Base-by-base conservation (phyloP, 2,113 vertebrate genomes). In the Cyanoderma ruficeps region DNA sequence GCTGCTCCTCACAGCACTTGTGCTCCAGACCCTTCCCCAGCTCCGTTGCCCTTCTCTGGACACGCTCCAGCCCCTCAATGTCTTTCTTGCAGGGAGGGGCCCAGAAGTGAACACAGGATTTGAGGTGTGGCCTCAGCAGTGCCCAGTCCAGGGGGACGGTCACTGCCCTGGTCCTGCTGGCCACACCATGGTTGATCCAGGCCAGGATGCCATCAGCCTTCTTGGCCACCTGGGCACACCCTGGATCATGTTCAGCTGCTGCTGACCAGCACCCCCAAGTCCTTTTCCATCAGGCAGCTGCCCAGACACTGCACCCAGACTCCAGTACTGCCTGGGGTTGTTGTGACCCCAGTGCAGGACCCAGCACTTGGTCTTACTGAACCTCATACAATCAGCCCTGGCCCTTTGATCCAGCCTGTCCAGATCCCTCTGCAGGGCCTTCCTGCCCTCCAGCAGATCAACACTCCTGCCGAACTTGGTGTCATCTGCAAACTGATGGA, bases 241-340 rank as follows among this genome's bases (percentile, higher is more conserved):
- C 60, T 82, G 60, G 39, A 1, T 75, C 39, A 21, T 25, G 20
- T 41, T n/a, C 61, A 53, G n/a, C 53, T 30, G 24, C 39, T 25
- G 2, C 1, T 13, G 3, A 5, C 4, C 53, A 82, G 28, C 33
- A 47, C 11, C 2, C 20, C 39, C 53, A 35, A 70, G 11, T 30
- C 39, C 25, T 53, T 82, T 82, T n/a, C 28, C 3, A 1, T 7
- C 2, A 2, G 15, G 46, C 53, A 53, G 19, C 24, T 53, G 60
- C 0, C 9, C 47, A 61, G 41, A 0, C 55, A 23, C 17, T 69
- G 31, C 9, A 7, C 7, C 30, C 30, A 47, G 4, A 9, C 52
- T 46, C 28, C 1, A 2, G 44, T 0, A 0, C 23, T 89, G 28
- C 24, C n/a, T 13, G n/a, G 55, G 20, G 7, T 10, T 83, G 20